phyloP scores from a whole-genome alignment of 2,797 vertebrate species.

The Myiothlypis chrysogaster region DNA sequence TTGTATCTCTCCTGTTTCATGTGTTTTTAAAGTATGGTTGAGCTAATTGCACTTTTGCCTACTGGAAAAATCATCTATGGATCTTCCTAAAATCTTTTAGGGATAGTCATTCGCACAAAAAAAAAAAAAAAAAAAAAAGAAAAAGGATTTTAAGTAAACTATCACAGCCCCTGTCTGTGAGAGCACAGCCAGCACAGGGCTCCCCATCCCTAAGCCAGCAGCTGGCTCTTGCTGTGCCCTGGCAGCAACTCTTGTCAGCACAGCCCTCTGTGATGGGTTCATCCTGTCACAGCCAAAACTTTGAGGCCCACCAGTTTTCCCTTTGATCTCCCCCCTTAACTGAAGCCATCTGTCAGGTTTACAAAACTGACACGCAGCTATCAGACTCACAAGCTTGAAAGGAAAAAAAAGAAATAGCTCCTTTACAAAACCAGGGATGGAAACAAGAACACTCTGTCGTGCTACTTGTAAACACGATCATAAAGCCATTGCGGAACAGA shows the following conservation, averaged over 20 bases:
- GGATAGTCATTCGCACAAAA: background rate
- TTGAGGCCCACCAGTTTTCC: background rate
- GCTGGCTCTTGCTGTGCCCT: background rate
- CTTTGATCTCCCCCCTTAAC: constrained; percentile 25
- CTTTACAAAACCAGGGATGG: background rate
- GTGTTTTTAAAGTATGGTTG: background rate
- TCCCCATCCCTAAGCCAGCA: background rate
- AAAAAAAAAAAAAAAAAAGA: no score
- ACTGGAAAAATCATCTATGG: constrained; percentile 36
- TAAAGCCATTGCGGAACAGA: background rate
- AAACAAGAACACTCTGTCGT: background rate
- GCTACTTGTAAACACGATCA: background rate
- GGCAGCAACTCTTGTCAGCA: background rate
- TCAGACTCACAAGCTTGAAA: background rate
- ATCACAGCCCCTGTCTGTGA: background rate
- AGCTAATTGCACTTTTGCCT: constrained; percentile 42
- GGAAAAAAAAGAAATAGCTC: background rate
- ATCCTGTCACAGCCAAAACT: background rate
- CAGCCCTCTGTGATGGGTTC: background rate
- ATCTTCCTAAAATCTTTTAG: constrained; percentile 38
- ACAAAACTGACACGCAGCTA: background rate
- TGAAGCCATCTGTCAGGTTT: background rate
- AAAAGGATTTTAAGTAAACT: background rate
- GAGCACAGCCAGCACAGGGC: accelerated
- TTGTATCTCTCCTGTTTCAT: background rate